These are phyloP conservation scores for Acanthosepion lycidas DNA, from an alignment of 2,888 invertebrate genomes.

Conservation along the genomic window DNA sequence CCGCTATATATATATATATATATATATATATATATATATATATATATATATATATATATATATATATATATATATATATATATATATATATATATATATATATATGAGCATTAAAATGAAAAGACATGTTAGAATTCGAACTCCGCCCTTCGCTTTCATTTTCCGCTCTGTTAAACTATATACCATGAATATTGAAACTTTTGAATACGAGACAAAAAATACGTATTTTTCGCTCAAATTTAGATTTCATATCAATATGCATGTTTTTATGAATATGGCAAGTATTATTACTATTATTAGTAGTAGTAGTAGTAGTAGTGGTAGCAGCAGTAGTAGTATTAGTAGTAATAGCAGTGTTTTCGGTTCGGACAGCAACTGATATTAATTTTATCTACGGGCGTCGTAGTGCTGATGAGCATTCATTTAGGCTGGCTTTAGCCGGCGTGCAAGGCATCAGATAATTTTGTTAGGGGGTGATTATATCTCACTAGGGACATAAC, in stretches of 20 bases:
- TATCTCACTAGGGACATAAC: slow-evolving; percentile 33
- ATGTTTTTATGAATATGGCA: neutral
- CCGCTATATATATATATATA: too few relatives aligned
- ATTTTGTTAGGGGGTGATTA: slow-evolving; percentile 23
- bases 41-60: too few relatives aligned
- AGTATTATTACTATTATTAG: neutral
- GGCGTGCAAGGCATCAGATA: neutral
- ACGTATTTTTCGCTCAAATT: neutral
- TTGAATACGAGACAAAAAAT: neutral
- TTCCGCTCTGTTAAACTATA: too few relatives aligned
- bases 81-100: too few relatives aligned
- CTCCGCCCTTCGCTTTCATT: too few relatives aligned
- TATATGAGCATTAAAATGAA: too few relatives aligned
- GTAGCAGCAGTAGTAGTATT: too few relatives aligned
- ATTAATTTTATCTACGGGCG: neutral
- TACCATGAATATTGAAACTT: too few relatives aligned
- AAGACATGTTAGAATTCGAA: too few relatives aligned
- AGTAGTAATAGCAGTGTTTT: neutral
- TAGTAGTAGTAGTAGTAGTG: too few relatives aligned
- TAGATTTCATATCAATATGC: neutral
- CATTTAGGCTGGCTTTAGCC: neutral
- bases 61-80: too few relatives aligned
- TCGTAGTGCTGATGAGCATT: neutral
- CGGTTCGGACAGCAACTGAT: neutral
- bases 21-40: too few relatives aligned